Evolutionary conservation across 2,888 invertebrate genomes (phyloP).

Genomic region (Melanostoma mellinum): DNA sequence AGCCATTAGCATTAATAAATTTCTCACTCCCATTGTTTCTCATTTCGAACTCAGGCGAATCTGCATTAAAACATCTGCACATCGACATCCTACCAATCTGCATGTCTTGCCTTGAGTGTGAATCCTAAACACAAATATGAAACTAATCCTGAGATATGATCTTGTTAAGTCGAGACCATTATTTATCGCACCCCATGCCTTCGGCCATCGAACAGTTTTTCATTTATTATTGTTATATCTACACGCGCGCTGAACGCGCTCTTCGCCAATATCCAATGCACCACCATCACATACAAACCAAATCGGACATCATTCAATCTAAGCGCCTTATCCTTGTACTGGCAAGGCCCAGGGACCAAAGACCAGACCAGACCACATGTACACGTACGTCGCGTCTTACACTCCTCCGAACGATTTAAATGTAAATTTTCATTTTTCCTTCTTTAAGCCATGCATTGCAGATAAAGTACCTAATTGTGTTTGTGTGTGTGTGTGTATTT

Average conservation of each 20-base stretch:
- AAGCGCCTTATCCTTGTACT: conserved; percentile 70
- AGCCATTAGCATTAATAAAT: conserved; percentile 61
- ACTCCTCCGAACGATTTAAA: conserved; percentile 39
- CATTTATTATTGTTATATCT: conserved; percentile 70
- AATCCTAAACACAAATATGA: conserved; percentile 69
- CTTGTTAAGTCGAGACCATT: conserved; percentile 73
- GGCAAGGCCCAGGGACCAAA: conserved; percentile 7
- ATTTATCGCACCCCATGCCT: conserved; percentile 70
- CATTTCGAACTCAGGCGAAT: conserved; percentile 33
- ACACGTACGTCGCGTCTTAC: neutral
- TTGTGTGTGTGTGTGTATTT: conserved; percentile 19
- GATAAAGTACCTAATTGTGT: conserved; percentile 29
- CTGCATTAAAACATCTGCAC: conserved; percentile 61
- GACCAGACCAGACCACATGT: too few relatives aligned
- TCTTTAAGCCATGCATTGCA: conserved; percentile 45
- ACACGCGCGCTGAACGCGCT: conserved; percentile 18
- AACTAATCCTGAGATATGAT: conserved; percentile 72
- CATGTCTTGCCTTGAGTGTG: conserved; percentile 27
- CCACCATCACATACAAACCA: conserved; percentile 35
- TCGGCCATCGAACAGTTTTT: conserved; percentile 69
- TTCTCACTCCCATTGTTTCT: conserved; percentile 51
- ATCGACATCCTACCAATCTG: conserved; percentile 39
- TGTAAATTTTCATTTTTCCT: conserved; percentile 65
- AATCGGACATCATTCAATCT: conserved; percentile 72
- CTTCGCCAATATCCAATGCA: neutral